Evolutionary conservation across 2,113 vertebrate species (phyloP).

Genomic region (Reinhardtius hippoglossoides): DNA sequence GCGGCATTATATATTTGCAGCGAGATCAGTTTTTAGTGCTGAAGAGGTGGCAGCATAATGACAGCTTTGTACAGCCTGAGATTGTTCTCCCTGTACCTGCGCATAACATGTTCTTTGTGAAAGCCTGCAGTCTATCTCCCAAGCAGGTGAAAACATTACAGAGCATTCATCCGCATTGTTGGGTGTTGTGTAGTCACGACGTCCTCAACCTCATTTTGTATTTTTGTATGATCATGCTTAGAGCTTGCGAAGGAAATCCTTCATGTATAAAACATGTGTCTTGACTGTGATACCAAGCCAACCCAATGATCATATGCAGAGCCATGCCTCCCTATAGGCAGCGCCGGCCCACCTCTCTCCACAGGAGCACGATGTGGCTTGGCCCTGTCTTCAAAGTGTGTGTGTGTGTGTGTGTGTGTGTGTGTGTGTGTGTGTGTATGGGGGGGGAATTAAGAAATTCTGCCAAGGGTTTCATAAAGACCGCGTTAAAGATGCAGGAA

Average conservation of each 20-base stretch:
- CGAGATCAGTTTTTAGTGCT: not conserved
- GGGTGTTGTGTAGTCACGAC: not conserved
- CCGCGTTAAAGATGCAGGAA: slow-evolving; percentile 25
- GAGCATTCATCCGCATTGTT: not conserved
- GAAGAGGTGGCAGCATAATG: not conserved
- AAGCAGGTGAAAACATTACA: too few species aligned
- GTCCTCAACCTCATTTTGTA: not conserved
- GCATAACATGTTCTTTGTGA: not conserved
- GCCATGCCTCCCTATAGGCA: slow-evolving; percentile 11
- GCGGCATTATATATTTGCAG: slow-evolving; percentile 27
- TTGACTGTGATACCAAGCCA: slow-evolving; percentile 35
- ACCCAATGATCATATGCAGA: slow-evolving; percentile 51
- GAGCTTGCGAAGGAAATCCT: slow-evolving; percentile 25
- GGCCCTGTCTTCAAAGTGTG: slow-evolving; percentile 52
- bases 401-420: slow-evolving; percentile 3
- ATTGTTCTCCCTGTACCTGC: not conserved
- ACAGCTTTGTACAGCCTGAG: not conserved
- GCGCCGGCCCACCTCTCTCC: slow-evolving; percentile 31
- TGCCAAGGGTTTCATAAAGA: slow-evolving; percentile 10
- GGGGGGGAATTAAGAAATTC: slow-evolving; percentile 10
- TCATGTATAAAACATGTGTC: slow-evolving; percentile 43
- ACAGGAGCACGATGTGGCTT: slow-evolving; percentile 31
- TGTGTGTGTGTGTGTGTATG: not conserved
- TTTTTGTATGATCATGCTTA: slow-evolving; percentile 13
- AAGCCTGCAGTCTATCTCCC: too few species aligned